Evolutionary conservation across 2,113 vertebrate species (phyloP).

Genomic region (Anolis sagrei): DNA sequence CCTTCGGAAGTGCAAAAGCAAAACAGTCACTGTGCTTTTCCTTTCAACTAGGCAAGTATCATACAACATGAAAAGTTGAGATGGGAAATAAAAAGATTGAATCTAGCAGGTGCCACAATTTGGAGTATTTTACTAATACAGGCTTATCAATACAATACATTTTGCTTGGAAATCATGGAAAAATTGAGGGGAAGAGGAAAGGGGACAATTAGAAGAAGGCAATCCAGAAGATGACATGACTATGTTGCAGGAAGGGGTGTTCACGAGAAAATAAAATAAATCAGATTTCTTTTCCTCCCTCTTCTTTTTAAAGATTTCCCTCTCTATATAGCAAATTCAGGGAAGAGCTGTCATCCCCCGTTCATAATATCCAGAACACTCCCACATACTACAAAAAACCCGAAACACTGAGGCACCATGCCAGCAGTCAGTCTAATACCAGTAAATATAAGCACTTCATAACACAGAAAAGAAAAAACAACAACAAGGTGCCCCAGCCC

Average conservation of each 20-base stretch:
- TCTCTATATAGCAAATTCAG: not conserved
- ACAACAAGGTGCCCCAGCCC: too few relatives aligned
- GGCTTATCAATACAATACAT: not conserved
- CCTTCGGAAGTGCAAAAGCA: constrained; percentile 77
- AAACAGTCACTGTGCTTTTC: not conserved
- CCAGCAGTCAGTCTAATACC: not conserved
- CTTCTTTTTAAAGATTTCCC: not conserved
- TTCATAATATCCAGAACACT: not conserved
- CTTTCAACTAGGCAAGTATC: not conserved
- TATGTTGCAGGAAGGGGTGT: too few relatives aligned
- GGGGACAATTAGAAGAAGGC: too few relatives aligned
- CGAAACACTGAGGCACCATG: not conserved
- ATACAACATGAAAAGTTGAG: not conserved
- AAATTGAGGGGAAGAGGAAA: too few relatives aligned
- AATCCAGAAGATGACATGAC: too few relatives aligned
- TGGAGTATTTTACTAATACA: not conserved
- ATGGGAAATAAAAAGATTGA: not conserved
- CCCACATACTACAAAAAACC: not conserved
- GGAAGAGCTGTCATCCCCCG: not conserved
- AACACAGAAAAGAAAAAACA: not conserved
- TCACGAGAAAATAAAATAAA: not conserved
- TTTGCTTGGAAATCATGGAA: not conserved
- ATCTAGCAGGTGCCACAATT: not conserved
- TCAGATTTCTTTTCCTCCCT: not conserved
- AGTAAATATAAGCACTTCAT: not conserved